Evolutionary conservation across 2,888 invertebrate species (phyloP).

Genomic region (Amiota communis): DNA sequence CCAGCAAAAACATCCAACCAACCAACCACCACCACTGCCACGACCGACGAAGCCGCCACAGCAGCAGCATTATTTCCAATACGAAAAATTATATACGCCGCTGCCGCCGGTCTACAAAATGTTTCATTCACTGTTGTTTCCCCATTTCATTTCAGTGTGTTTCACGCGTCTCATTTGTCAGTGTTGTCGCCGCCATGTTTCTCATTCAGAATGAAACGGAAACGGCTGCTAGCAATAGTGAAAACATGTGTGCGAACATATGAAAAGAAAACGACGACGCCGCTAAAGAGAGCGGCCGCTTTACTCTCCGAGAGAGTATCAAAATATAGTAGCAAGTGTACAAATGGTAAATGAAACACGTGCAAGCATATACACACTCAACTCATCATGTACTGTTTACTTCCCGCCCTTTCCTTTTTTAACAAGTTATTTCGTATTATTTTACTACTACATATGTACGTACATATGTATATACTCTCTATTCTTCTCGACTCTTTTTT

Average conservation of each 20-base stretch:
- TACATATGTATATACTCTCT: background rate
- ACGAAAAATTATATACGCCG: conserved; percentile 57
- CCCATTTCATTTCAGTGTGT: conserved; percentile 31
- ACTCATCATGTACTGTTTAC: too few relatives aligned
- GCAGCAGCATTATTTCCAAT: conserved; percentile 56
- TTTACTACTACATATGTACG: too few relatives aligned
- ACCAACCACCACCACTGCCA: conserved; percentile 54
- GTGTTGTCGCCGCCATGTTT: background rate
- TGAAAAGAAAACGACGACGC: background rate
- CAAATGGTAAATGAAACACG: conserved; percentile 9
- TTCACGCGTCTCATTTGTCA: conserved; percentile 34
- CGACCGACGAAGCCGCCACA: conserved; percentile 28
- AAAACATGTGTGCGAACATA: conserved; percentile 59
- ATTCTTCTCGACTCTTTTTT: conserved; percentile 49
- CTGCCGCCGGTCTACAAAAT: too few relatives aligned
- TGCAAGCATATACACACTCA: background rate
- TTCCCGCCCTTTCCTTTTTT: too few relatives aligned
- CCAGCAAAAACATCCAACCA: conserved; percentile 42
- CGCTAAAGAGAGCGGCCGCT: background rate
- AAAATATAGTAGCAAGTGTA: background rate
- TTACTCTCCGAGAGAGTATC: background rate
- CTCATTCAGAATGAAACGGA: conserved; percentile 51
- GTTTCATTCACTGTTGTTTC: too few relatives aligned
- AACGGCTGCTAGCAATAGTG: conserved; percentile 42
- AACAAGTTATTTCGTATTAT: too few relatives aligned